Percentiles rank a stretch among this genome's conserved stretches.
These are phyloP conservation scores for Eledona agricola DNA, from an alignment of 2,888 invertebrate species.

Conservation along the genomic window DNA sequence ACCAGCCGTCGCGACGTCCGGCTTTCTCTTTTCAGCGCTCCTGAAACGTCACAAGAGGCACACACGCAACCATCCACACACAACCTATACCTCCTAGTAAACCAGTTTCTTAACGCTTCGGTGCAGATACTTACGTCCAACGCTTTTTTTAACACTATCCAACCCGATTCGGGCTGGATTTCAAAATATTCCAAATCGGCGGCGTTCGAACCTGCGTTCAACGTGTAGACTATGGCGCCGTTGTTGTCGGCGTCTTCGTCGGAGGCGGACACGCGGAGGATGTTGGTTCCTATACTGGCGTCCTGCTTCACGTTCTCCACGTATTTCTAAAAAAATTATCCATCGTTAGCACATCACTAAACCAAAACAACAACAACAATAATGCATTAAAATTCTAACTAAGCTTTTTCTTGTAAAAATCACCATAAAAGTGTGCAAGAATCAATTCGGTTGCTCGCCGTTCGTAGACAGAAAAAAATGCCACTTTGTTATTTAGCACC, in stretches of 20 bases:
- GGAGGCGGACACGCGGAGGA: constrained; percentile 92
- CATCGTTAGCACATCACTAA: constrained; percentile 1
- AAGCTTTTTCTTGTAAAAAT: too few species aligned
- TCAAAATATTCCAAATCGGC: constrained; percentile 94
- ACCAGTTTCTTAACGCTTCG: constrained; percentile 28
- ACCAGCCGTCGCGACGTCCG: constrained; percentile 24
- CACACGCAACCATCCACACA: constrained; percentile 39
- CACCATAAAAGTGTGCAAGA: too few species aligned
- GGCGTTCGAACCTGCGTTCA: constrained; percentile 89
- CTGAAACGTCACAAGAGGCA: constrained; percentile 39
- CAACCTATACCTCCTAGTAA: constrained; percentile 40
- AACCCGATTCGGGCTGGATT: constrained; percentile 96
- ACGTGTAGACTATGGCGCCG: constrained; percentile 91
- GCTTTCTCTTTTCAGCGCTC: constrained; percentile 15
- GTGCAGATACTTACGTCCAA: constrained; percentile 87
- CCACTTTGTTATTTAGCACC: too few species aligned
- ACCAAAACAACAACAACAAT: neutral
- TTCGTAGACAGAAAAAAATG: too few species aligned
- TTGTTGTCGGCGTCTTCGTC: constrained; percentile 98
- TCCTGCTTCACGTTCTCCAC: constrained; percentile 97
- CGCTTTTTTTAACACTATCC: constrained; percentile 95
- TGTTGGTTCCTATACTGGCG: constrained; percentile 94
- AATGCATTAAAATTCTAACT: too few species aligned
- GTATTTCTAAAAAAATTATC: constrained; percentile 79
- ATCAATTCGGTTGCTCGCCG: too few species aligned